A percentile compares a stretch with the other conserved stretches of the same genome.
Conservation (phyloP, 2,113 vertebrate genomes). For the Calonectris borealis region DNA sequence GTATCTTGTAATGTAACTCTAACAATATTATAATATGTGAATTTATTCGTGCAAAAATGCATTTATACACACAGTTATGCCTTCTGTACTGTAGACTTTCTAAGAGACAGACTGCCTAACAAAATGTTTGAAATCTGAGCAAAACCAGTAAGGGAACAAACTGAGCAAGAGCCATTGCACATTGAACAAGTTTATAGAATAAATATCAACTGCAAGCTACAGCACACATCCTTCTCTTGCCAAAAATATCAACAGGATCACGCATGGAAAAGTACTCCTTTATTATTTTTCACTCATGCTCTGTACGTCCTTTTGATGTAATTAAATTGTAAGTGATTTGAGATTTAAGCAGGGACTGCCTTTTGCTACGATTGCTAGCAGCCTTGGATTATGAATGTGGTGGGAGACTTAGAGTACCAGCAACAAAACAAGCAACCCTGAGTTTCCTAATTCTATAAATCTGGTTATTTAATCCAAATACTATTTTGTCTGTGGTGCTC, state of each 20-base stretch:
- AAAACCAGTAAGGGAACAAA: not conserved
- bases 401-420: not conserved
- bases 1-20: not conserved
- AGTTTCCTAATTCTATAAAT: not conserved
- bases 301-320: not conserved
- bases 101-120: not conserved
- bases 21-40: not conserved
- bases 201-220: not conserved
- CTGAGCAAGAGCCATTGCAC: not conserved
- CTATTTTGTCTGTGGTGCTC: not conserved
- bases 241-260: not conserved
- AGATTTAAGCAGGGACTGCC: not conserved
- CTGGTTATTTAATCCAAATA: not conserved
- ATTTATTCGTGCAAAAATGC: not conserved
- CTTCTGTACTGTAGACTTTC: not conserved
- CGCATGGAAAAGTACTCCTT: not conserved
- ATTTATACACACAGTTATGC: not conserved
- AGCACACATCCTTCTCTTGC: not conserved
- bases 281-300: not conserved
- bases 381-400: not conserved
- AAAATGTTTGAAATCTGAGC: not conserved
- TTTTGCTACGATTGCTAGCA: not conserved
- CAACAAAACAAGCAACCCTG: not conserved
- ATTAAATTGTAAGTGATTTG: not conserved
- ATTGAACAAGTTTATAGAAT: not conserved